Conservation (phyloP, 2,888 invertebrate genomes). For the Stenurella melanura region DNA sequence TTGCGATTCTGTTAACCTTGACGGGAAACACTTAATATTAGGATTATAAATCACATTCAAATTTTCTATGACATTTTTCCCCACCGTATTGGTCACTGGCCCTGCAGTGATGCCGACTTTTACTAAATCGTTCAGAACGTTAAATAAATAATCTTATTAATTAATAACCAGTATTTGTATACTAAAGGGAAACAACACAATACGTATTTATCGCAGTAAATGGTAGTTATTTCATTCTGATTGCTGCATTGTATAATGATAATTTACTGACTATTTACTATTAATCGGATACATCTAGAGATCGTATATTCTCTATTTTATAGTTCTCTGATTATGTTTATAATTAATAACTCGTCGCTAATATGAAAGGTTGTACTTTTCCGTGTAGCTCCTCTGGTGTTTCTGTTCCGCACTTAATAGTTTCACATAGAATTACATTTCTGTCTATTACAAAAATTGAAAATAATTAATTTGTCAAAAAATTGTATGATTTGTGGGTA, state of each 20-base stretch:
- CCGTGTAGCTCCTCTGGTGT: not conserved
- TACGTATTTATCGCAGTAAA: not conserved
- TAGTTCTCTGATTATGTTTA: not conserved
- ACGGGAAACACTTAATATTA: no score
- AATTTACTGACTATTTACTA: not conserved
- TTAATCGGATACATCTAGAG: not conserved
- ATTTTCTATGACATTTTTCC: no score
- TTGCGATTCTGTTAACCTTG: no score
- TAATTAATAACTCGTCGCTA: constrained; percentile 1
- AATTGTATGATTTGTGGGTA: constrained; percentile 38
- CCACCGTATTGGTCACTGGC: no score
- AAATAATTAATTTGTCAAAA: constrained; percentile 38
- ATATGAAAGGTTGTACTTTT: constrained; percentile 2
- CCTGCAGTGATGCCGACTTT: no score
- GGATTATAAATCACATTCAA: no score
- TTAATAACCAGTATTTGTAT: not conserved
- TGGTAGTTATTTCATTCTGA: not conserved
- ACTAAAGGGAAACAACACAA: no score
- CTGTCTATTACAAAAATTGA: constrained; percentile 16
- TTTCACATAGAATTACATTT: constrained; percentile 24
- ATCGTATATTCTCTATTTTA: not conserved
- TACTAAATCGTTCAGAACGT: no score
- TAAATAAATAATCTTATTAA: no score
- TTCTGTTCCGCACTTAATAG: not conserved
- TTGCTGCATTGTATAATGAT: not conserved